Percentiles rank a stretch among this genome's conserved stretches.
These are phyloP conservation scores for Thryonomys swinderianus DNA, from an alignment of 2,113 vertebrate species.

Conservation along the genomic window DNA sequence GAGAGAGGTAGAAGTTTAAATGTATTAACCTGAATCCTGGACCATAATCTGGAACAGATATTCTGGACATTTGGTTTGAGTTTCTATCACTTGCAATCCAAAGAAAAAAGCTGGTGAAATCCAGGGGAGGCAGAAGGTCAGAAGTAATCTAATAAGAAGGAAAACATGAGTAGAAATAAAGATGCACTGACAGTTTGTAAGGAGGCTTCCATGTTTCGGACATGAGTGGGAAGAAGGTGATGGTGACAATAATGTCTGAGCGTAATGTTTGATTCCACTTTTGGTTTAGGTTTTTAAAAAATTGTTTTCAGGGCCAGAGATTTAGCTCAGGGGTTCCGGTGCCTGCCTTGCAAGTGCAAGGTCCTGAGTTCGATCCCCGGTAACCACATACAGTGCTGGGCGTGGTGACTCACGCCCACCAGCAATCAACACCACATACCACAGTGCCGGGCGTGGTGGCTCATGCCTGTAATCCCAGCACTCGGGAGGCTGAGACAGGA, in stretches of 20 bases:
- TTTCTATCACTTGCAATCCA: background rate
- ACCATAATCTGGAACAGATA: background rate
- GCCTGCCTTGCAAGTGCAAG: too few relatives aligned
- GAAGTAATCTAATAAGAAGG: background rate
- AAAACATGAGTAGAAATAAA: background rate
- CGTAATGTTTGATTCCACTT: background rate
- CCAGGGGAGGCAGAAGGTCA: background rate
- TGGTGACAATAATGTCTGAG: background rate
- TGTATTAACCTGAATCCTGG: background rate
- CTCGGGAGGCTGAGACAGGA: too few relatives aligned
- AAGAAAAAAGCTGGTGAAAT: background rate
- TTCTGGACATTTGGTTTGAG: background rate
- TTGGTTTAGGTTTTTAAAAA: background rate
- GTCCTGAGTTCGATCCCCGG: too few relatives aligned
- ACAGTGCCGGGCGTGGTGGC: too few relatives aligned
- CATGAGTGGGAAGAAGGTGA: background rate
- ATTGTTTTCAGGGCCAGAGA: too few relatives aligned
- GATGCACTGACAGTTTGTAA: background rate
- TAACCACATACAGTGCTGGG: too few relatives aligned
- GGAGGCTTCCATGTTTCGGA: background rate
- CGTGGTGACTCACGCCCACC: too few relatives aligned
- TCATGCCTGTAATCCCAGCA: too few relatives aligned
- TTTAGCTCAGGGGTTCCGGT: too few relatives aligned
- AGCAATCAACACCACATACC: too few relatives aligned
- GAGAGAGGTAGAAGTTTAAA: background rate